phyloP scores from a whole-genome alignment of 2,113 vertebrate genomes.

The Strigops habroptila region DNA sequence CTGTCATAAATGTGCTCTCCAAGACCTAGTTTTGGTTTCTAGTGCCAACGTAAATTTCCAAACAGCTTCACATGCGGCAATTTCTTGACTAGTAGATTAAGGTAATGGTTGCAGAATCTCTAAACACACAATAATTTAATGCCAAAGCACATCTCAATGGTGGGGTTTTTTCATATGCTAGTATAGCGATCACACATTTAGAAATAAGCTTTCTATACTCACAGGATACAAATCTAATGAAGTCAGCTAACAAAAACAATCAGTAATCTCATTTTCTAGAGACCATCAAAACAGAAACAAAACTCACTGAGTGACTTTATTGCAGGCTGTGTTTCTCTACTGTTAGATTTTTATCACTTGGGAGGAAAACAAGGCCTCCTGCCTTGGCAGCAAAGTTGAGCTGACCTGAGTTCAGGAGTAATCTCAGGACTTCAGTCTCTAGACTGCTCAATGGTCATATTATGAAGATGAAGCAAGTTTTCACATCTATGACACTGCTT shows the following conservation, averaged over 20 bases:
- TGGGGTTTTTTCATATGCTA: neutral
- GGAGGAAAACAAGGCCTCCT: neutral
- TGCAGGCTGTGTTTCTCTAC: neutral
- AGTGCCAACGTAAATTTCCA: neutral
- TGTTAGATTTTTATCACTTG: conserved; percentile 1
- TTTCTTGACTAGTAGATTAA: neutral
- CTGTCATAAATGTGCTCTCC: neutral
- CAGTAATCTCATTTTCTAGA: conserved; percentile 22
- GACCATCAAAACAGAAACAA: conserved; percentile 8
- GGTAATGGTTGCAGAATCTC: neutral
- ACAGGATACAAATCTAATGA: neutral
- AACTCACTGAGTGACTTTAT: neutral
- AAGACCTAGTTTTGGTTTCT: neutral
- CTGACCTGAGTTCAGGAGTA: neutral
- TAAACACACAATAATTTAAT: neutral
- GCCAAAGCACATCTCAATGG: neutral
- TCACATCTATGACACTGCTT: neutral
- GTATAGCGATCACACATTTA: neutral
- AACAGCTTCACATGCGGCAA: neutral
- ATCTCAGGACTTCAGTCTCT: neutral
- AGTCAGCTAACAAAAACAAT: conserved; percentile 22
- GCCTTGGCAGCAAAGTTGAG: neutral
- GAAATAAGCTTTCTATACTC: neutral
- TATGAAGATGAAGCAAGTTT: neutral
- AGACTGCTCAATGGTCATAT: neutral